Evolutionary conservation across 1,140 invertebrate genomes (phyloP).

Genomic region (Orius insidiosus): DNA sequence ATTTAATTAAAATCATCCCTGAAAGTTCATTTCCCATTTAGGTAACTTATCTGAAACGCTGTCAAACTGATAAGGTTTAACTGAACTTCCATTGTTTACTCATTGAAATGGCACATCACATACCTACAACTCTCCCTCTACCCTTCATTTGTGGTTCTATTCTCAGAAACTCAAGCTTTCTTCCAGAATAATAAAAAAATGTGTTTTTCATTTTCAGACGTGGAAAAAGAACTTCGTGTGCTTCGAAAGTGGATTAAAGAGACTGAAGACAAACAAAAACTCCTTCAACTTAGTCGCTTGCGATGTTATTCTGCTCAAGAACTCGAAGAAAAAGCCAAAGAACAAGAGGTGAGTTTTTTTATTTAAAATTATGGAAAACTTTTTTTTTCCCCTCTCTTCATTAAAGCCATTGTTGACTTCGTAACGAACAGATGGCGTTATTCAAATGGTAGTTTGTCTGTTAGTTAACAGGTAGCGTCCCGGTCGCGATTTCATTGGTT

Average conservation of each 20-base stretch:
- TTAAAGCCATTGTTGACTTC: too few relatives aligned
- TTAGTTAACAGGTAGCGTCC: too few relatives aligned
- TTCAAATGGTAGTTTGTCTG: too few relatives aligned
- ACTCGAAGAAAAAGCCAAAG: slow-evolving; percentile 44
- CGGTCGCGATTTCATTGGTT: too few relatives aligned
- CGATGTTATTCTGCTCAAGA: slow-evolving; percentile 40
- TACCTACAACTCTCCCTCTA: too few relatives aligned
- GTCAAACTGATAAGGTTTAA: too few relatives aligned
- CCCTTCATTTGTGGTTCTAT: not conserved
- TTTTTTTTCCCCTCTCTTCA: too few relatives aligned
- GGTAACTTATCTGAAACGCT: too few relatives aligned
- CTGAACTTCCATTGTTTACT: not conserved
- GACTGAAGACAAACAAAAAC: slow-evolving; percentile 45
- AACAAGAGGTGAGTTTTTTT: slow-evolving; percentile 54
- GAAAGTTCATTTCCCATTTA: too few relatives aligned
- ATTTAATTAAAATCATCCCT: not conserved
- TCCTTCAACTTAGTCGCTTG: slow-evolving; percentile 34
- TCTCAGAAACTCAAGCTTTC: not conserved
- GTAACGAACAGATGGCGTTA: too few relatives aligned
- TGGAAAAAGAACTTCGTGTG: slow-evolving; percentile 50
- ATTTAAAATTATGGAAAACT: too few relatives aligned
- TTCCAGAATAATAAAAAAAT: too few relatives aligned
- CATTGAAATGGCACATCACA: not conserved
- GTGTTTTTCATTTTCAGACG: slow-evolving; percentile 32
- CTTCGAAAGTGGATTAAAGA: slow-evolving; percentile 46